Evolutionary conservation across 2,113 vertebrate species (phyloP).

Genomic region (Sphaerodactylus townsendi): DNA sequence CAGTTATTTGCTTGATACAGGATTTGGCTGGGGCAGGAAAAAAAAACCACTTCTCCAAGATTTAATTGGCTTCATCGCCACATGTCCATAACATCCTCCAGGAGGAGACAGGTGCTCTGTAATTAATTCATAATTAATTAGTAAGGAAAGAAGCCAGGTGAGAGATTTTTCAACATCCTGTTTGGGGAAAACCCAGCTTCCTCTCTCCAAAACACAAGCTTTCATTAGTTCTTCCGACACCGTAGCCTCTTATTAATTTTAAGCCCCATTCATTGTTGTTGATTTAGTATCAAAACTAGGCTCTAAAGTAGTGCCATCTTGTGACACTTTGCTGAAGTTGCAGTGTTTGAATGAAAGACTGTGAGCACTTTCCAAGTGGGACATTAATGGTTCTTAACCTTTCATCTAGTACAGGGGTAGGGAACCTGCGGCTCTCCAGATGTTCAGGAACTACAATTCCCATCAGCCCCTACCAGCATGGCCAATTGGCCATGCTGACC

Average conservation of each 20-base stretch:
- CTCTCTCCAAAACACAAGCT: accelerated
- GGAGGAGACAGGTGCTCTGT: neutral
- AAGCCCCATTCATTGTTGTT: no score
- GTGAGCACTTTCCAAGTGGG: accelerated
- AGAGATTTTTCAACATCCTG: accelerated
- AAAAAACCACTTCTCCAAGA: neutral
- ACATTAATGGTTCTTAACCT: neutral
- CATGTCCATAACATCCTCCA: neutral
- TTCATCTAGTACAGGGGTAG: no score
- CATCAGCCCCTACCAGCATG: no score
- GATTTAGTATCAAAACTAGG: neutral
- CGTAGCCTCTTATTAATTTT: neutral
- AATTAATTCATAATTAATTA: neutral
- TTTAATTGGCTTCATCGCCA: neutral
- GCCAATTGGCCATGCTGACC: no score
- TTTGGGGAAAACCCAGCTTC: neutral
- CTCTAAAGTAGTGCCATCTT: slow-evolving; percentile 22
- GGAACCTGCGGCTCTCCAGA: no score
- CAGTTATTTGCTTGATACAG: neutral
- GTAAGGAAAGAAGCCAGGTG: neutral
- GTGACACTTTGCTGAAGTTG: slow-evolving; percentile 1
- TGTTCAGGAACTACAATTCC: no score
- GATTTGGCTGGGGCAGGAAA: neutral
- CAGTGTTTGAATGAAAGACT: neutral
- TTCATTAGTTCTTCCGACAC: neutral